Evolutionary conservation across 2,888 invertebrate genomes (phyloP).

Genomic region (Drosophila maculinotata): DNA sequence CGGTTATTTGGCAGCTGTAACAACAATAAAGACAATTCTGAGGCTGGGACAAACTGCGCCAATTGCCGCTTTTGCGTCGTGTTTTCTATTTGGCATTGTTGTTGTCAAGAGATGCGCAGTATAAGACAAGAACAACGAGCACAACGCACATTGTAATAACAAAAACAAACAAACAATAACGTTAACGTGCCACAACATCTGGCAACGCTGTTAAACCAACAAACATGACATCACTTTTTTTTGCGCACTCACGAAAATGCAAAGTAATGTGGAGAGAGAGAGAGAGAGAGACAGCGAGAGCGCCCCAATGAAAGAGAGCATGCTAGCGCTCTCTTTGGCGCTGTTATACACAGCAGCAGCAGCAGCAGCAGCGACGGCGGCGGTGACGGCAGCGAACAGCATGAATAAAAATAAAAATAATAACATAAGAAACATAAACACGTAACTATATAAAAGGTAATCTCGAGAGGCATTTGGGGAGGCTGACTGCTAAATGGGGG

Average conservation of each 20-base stretch:
- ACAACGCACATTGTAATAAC: slow-evolving; percentile 52
- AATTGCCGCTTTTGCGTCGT: slow-evolving; percentile 43
- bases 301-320: slow-evolving; percentile 16
- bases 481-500: slow-evolving; percentile 56
- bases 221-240: slow-evolving; percentile 82
- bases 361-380: slow-evolving; percentile 14
- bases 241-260: slow-evolving; percentile 75
- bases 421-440: slow-evolving; percentile 76
- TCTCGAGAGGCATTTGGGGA: slow-evolving; percentile 40
- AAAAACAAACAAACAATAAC: slow-evolving; percentile 50
- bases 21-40: slow-evolving; percentile 39
- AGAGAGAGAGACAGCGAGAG: not conserved
- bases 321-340: slow-evolving; percentile 22
- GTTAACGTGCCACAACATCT: slow-evolving; percentile 59
- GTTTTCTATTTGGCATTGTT: slow-evolving; percentile 22
- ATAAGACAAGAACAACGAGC: slow-evolving; percentile 43
- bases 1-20: slow-evolving; percentile 62
- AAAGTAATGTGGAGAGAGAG: slow-evolving; percentile 58
- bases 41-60: slow-evolving; percentile 36
- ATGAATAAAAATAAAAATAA: slow-evolving; percentile 70
- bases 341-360: slow-evolving; percentile 62
- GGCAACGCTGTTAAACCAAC: slow-evolving; percentile 74
- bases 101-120: slow-evolving; percentile 53
- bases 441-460: slow-evolving; percentile 73
- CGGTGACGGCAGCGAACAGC: slow-evolving; percentile 51